A percentile compares a stretch with the other conserved stretches of the same genome.
phyloP scores from a whole-genome alignment of 2,113 vertebrate genomes.

The Protobothrops flavoviridis region DNA sequence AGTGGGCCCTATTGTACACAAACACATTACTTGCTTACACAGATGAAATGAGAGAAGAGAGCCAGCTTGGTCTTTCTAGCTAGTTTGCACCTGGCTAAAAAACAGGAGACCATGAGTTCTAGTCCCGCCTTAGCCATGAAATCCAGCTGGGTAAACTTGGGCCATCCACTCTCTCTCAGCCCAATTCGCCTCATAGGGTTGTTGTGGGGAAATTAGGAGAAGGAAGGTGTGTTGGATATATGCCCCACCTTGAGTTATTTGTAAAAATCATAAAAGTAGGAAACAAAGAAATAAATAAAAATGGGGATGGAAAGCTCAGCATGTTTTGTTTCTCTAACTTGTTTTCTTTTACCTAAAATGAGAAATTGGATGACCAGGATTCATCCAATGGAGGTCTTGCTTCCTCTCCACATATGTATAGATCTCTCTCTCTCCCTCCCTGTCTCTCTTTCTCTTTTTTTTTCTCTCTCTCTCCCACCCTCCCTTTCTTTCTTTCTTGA shows the following conservation, averaged over 20 bases:
- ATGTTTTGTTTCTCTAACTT: not conserved
- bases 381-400: not conserved
- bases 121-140: not conserved
- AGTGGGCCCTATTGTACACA: not conserved
- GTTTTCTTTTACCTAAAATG: not conserved
- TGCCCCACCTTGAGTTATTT: not conserved
- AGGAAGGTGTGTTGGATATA: not conserved
- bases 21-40: not conserved
- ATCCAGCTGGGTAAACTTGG: not conserved
- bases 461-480: too few species aligned
- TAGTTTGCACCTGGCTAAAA: not conserved
- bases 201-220: not conserved
- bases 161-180: not conserved
- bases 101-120: not conserved
- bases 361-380: not conserved
- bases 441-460: too few species aligned
- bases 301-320: not conserved
- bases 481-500: too few species aligned
- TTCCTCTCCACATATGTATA: not conserved
- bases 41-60: not conserved
- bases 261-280: not conserved
- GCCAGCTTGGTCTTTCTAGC: not conserved
- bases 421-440: not conserved
- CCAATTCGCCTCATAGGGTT: not conserved
- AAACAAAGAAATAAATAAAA: not conserved